Percentiles rank a stretch among this genome's conserved stretches.
Conservation (phyloP, 2,888 invertebrate species). For the Acanthosepion pharaonis region DNA sequence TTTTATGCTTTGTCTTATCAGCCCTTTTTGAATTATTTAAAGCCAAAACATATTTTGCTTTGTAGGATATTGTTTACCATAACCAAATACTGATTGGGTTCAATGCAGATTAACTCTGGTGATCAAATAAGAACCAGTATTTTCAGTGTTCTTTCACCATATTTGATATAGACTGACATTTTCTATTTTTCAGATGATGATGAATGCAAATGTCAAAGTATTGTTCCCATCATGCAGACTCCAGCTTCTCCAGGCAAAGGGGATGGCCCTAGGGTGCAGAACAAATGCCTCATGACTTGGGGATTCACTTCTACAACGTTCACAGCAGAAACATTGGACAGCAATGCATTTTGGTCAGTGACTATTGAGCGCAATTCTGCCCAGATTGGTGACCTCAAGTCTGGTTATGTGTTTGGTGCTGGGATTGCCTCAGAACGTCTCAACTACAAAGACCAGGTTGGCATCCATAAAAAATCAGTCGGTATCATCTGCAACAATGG, state of each 20-base stretch:
- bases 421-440: slow-evolving; percentile 66
- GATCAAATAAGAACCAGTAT: no score
- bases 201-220: slow-evolving; percentile 57
- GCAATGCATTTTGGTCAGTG: slow-evolving; percentile 67
- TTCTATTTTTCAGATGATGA: slow-evolving; percentile 57
- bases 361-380: slow-evolving; percentile 68
- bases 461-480: slow-evolving; percentile 64
- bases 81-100: no score
- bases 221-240: slow-evolving; percentile 64
- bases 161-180: background rate
- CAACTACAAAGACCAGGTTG: slow-evolving; percentile 68
- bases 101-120: no score
- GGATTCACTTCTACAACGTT: slow-evolving; percentile 72
- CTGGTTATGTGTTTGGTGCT: slow-evolving; percentile 71
- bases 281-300: slow-evolving; percentile 71
- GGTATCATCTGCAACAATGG: slow-evolving; percentile 68
- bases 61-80: no score
- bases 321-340: slow-evolving; percentile 65
- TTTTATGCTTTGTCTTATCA: no score
- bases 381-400: slow-evolving; percentile 65
- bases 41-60: no score
- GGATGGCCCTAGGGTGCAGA: slow-evolving; percentile 62
- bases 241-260: slow-evolving; percentile 58
- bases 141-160: no score
- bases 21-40: no score